Conservation (phyloP, 1,140 invertebrate genomes). For the Bactericera cockerelli region DNA sequence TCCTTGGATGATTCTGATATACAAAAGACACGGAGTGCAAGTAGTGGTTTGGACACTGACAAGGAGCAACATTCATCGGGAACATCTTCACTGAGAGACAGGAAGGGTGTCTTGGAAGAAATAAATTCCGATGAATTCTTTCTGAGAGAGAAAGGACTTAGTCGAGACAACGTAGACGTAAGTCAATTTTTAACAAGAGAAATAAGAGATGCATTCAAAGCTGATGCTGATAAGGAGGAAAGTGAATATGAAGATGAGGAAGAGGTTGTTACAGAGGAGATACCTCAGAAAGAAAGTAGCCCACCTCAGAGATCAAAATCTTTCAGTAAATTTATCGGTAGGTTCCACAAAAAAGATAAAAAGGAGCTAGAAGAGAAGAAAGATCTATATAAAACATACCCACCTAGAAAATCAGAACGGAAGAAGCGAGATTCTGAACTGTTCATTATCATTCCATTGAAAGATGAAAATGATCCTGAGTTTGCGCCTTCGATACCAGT, state of each 20-base stretch:
- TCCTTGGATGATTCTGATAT: slow-evolving; percentile 18
- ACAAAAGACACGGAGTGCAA: slow-evolving; percentile 16
- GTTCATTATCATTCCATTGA: slow-evolving; percentile 6
- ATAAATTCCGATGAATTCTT: slow-evolving; percentile 77
- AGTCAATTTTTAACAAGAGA: slow-evolving; percentile 56
- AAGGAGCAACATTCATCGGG: slow-evolving; percentile 33
- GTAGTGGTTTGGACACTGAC: slow-evolving; percentile 24
- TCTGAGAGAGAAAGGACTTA: slow-evolving; percentile 56
- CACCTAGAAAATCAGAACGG: slow-evolving; percentile 20
- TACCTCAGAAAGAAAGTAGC: background rate
- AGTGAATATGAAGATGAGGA: slow-evolving; percentile 26
- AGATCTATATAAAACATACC: slow-evolving; percentile 15
- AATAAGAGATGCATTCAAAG: slow-evolving; percentile 56
- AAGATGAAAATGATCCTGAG: slow-evolving; percentile 18
- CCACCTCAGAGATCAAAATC: slow-evolving; percentile 3
- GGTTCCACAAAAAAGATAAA: slow-evolving; percentile 25
- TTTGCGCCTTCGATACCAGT: slow-evolving; percentile 28
- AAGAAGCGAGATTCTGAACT: background rate
- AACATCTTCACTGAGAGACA: slow-evolving; percentile 31
- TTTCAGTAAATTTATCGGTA: background rate
- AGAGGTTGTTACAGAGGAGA: slow-evolving; percentile 20
- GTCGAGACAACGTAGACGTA: slow-evolving; percentile 61
- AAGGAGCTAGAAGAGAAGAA: slow-evolving; percentile 22
- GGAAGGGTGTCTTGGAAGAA: slow-evolving; percentile 53
- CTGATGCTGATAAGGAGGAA: slow-evolving; percentile 41